Evolutionary conservation across 2,888 invertebrate genomes (phyloP).

Genomic region (Limenitis camilla): DNA sequence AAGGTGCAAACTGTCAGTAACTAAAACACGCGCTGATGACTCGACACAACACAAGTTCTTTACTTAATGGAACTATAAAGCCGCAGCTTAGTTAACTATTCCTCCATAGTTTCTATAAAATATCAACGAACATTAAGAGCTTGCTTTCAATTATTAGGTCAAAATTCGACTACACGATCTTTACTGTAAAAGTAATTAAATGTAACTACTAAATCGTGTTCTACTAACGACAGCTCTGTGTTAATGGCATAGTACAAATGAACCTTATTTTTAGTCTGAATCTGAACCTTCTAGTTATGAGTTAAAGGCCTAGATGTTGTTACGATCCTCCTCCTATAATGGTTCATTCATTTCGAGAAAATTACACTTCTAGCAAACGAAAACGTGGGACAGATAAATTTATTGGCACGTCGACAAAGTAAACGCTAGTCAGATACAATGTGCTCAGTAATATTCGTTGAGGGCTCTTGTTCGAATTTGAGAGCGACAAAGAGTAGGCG

Average conservation of each 20-base stretch:
- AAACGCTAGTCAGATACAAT: constrained; percentile 23
- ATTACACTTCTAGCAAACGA: constrained; percentile 56
- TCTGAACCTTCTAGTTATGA: not conserved
- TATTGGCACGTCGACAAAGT: constrained; percentile 12
- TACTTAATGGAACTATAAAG: constrained; percentile 20
- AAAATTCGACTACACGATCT: constrained; percentile 25
- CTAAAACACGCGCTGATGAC: constrained; percentile 37
- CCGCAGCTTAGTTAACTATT: constrained; percentile 25
- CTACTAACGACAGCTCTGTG: constrained; percentile 44
- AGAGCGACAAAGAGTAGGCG: constrained; percentile 40
- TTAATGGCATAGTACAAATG: constrained; percentile 35
- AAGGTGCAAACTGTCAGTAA: constrained; percentile 49
- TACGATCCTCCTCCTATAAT: constrained; percentile 55
- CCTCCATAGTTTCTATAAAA: constrained; percentile 36
- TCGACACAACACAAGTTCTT: constrained; percentile 8
- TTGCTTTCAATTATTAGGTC: constrained; percentile 33
- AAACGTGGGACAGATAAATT: constrained; percentile 48
- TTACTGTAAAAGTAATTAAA: constrained; percentile 40
- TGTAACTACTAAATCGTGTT: constrained; percentile 44
- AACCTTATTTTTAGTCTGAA: not conserved
- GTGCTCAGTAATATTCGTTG: constrained; percentile 13
- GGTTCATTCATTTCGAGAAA: constrained; percentile 68
- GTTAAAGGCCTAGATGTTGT: constrained; percentile 38
- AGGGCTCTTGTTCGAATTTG: constrained; percentile 14
- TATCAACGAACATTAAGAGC: constrained; percentile 18